Evolutionary conservation across 2,888 invertebrate genomes (phyloP).

Genomic region (Meta bourneti): DNA sequence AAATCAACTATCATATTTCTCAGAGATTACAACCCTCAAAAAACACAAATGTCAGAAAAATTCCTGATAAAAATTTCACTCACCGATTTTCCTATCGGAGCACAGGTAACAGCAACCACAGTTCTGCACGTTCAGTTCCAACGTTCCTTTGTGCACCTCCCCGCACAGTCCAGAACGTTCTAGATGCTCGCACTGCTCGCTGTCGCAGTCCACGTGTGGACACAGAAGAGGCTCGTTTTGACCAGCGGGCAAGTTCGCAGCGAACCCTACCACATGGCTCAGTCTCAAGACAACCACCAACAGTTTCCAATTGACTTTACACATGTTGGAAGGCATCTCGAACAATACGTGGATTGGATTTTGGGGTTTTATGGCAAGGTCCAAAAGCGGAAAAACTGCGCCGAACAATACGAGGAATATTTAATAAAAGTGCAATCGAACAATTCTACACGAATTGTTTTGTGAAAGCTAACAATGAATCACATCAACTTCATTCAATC

Average conservation of each 20-base stretch:
- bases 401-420: no score
- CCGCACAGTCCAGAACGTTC: constrained; percentile 60
- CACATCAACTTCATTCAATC: no score
- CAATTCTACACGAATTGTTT: no score
- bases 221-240: constrained; percentile 29
- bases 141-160: constrained; percentile 27
- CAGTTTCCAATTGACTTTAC: background rate
- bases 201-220: constrained; percentile 43
- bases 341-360: no score
- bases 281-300: background rate
- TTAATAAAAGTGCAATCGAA: no score
- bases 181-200: constrained; percentile 56
- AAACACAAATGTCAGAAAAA: no score
- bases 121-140: constrained; percentile 52
- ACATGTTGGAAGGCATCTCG: background rate
- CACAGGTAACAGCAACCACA: constrained; percentile 71
- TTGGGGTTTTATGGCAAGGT: no score
- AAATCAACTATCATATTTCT: no score
- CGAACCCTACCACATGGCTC: background rate
- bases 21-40: no score
- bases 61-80: constrained; percentile 2
- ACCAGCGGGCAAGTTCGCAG: background rate
- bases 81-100: constrained; percentile 38
- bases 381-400: no score
- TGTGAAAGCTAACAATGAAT: no score